Percentiles rank a stretch among this genome's conserved stretches.
Conservation (phyloP, 2,113 vertebrate species). For the Cyphomyrus plagiostoma region DNA sequence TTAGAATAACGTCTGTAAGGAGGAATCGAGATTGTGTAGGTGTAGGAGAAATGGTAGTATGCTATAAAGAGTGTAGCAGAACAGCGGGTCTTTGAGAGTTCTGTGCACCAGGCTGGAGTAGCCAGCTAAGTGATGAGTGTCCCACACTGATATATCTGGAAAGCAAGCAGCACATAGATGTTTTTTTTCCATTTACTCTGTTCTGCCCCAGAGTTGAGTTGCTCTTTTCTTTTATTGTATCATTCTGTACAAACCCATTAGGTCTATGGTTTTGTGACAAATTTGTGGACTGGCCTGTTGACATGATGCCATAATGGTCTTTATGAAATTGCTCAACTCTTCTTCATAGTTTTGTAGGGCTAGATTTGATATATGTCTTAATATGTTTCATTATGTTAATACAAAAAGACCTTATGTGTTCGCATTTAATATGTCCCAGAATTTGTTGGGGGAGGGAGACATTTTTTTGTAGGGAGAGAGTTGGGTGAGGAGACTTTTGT, state of each 20-base stretch:
- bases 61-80: neutral
- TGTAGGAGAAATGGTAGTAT: neutral
- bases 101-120: neutral
- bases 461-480: neutral
- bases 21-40: neutral
- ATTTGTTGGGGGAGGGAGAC: neutral
- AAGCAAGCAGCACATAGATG: neutral
- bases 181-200: neutral
- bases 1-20: neutral
- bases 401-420: neutral
- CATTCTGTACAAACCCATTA: neutral
- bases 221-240: neutral
- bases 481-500: neutral
- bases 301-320: neutral
- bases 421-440: neutral
- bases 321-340: neutral
- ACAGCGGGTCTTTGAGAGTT: neutral
- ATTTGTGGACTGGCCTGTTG: constrained; percentile 2
- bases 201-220: neutral
- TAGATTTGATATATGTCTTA: neutral
- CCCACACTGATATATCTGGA: neutral
- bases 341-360: neutral
- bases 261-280: neutral
- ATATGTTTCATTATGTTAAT: neutral
- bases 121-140: neutral